Evolutionary conservation across 1,140 invertebrate species (phyloP), one percentile per base, ranked within the genome.

Genomic region (Orussus abietinus): DNA sequence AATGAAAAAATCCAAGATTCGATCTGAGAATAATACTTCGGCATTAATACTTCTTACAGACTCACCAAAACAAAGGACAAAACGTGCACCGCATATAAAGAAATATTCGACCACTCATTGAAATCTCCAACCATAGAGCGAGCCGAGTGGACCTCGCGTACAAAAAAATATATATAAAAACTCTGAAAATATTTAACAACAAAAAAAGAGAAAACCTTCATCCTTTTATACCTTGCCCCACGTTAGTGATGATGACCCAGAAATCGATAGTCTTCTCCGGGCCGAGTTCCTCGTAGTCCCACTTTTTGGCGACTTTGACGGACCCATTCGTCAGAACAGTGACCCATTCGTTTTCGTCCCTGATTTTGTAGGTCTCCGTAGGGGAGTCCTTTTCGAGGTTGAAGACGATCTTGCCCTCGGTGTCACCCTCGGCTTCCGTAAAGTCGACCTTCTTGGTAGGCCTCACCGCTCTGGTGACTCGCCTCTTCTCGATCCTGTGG

Each of bases 241-340:
- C 80, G 69, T 93, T 93, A 7, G 87, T 90, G 53, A 94, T 93
- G 17, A 88, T 93, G 10, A 96, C 91, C 91, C 91, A 95, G 71
- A 96, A 95, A 65, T 95, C 92, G 55, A 95, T 94, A 2, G 89
- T 93, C 68, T 96, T 96, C 69, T 95, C 92, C 0, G 90, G 89
- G n/a, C 90, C 91, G 3, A 96, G 69, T 57, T 94, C 90, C 62
- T 96, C 92, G 69, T 92, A 96, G 77, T 96, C 91, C 92, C 92
- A 96, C 78, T 92, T 92, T 79, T 92, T 90, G 72, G 92, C 93
- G 22, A 96, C 90, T 55, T 85, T 82, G 43, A 96, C 91, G 18
- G 90, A 88, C 42, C 92, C 92, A 72, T 89, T 92, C 5, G 85
- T 80, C 64, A 90, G 90, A 22, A 96, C 91, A 9, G 86, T 91